Base-by-base conservation (phyloP, 2,113 vertebrate genomes). In the Scolopax mira region DNA sequence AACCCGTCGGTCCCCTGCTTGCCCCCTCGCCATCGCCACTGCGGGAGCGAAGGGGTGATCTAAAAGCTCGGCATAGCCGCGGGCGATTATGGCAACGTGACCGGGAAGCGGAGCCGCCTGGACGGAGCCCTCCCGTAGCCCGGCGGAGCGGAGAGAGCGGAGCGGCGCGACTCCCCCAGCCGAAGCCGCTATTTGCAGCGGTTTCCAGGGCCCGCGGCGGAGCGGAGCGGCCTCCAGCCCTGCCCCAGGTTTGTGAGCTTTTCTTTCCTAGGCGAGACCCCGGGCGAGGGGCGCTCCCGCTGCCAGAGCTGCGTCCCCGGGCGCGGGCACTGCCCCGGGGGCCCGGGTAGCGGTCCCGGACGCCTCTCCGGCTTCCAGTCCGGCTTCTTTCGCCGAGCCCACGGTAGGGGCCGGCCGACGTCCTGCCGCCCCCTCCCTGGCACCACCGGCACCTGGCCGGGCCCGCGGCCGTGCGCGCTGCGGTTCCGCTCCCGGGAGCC, bases 231-330 rank as follows among this genome's bases (percentile, higher is more conserved):
- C 78, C 73, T 64, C 67, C 94, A 58, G 77, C 90, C 89, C 83
- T 81, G 90, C 69, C 74, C 48, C 94, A 94, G 94, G 94, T 96
- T 73, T 49, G 95, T 96, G 79, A 77, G 55, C 74, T 85, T 37
- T n/a, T 12, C 92, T 28, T 51, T 57, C 55, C 78, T 19, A 7
- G 27, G 15, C 41, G 9, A 30, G 44, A 65, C 62, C n/a, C 48
- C 64, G 41, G 57, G 33, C 22, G 18, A 60, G 39, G 55, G 46
- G 61, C 92, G 10, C 55, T 79, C 33, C 77, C 41, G 51, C 72
- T 10, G 51, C 21, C 49, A 44, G 44, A 54, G 71, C 79, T 28
- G 30, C 54, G 13, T 35, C 75, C 41, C 28, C 10, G 54, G 57
- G 70, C 22, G 55, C 41, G n/a, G 51, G 48, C n/a, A 4, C 19